Percentiles rank a stretch among this genome's conserved stretches.
Conservation (phyloP, 2,797 vertebrate species). For the Intellagama lesueurii region DNA sequence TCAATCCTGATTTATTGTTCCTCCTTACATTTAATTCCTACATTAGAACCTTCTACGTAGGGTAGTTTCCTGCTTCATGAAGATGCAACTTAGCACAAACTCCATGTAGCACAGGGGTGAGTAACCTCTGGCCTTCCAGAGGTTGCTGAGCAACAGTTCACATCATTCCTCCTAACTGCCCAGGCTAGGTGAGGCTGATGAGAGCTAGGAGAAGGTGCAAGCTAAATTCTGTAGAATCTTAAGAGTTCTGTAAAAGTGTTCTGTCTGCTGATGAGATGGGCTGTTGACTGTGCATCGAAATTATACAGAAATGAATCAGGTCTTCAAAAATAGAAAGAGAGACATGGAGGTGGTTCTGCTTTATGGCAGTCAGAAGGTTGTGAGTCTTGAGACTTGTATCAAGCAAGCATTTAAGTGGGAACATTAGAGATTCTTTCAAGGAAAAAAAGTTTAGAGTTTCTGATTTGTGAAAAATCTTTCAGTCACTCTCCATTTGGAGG, state of each 20-base stretch:
- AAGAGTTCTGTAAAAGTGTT: not conserved
- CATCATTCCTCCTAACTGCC: too few relatives aligned
- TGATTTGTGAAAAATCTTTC: not conserved
- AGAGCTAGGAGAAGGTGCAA: too few relatives aligned
- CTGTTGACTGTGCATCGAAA: not conserved
- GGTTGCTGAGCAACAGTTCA: too few relatives aligned
- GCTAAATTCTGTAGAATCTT: not conserved
- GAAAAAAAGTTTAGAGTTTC: not conserved
- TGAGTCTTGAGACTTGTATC: not conserved
- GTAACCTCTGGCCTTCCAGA: too few relatives aligned
- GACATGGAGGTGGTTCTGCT: not conserved
- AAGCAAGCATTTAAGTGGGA: not conserved
- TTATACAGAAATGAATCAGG: not conserved
- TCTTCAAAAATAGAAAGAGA: not conserved
- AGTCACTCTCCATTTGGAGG: not conserved
- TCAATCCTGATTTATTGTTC: not conserved
- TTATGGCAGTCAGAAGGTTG: not conserved
- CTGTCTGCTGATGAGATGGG: not conserved
- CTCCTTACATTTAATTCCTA: not conserved
- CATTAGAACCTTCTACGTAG: not conserved
- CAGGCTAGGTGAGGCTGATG: too few relatives aligned
- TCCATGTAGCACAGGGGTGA: not conserved
- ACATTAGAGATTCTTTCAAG: rapidly evolving
- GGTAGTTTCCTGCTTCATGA: not conserved
- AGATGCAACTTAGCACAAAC: not conserved